Evolutionary conservation across 2,113 vertebrate genomes (phyloP).

Genomic region (Seriola dumerili): DNA sequence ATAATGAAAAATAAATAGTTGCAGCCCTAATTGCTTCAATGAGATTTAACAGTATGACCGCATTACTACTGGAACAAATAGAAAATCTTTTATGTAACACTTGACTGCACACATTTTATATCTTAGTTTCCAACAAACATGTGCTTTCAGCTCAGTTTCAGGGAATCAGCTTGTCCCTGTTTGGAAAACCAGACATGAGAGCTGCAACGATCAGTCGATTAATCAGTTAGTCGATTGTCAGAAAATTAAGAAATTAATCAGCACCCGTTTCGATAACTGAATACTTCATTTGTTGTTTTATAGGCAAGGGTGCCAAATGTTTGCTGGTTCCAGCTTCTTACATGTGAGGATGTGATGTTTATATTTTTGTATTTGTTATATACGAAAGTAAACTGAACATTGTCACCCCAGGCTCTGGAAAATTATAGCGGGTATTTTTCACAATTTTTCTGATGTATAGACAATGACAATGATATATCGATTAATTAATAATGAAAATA

Average conservation of each 20-base stretch:
- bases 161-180: neutral
- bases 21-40: neutral
- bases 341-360: neutral
- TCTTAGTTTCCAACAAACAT: too few relatives aligned
- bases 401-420: neutral
- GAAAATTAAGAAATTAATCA: neutral
- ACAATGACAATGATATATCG: neutral
- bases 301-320: neutral
- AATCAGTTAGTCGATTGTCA: neutral
- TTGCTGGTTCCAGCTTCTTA: neutral
- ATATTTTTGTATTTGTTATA: neutral
- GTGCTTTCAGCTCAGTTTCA: neutral
- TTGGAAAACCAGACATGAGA: neutral
- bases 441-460: neutral
- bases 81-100: constrained; percentile 3
- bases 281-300: neutral
- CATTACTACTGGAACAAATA: neutral
- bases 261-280: neutral
- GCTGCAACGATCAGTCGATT: neutral
- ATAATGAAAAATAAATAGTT: neutral
- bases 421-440: neutral
- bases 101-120: neutral
- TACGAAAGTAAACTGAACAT: neutral
- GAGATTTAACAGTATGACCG: neutral
- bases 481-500: neutral